Evolutionary conservation across 2,888 invertebrate species (phyloP), one percentile per base, ranked within the genome.

Genomic region (Lacanobia wlatinum): DNA sequence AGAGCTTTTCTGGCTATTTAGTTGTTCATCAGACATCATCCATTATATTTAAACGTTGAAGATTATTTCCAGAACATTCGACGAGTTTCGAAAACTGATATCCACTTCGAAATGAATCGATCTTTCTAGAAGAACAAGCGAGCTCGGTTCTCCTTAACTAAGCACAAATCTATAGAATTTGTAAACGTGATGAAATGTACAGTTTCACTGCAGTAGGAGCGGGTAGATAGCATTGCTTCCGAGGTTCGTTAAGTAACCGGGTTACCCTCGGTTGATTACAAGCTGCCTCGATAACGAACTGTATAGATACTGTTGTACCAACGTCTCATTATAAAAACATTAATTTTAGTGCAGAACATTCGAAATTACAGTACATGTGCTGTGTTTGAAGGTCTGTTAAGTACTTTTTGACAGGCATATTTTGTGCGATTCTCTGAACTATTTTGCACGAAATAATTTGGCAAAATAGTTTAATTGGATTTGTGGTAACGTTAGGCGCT

Each of bases 191-290:
- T 80, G 77, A 80, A 80, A 80, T 80, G 60, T 80, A 76, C 76
- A 79, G 79, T 79, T 80, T 73, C 53, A 62, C 60, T 70, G 66
- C 46, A 78, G 60, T 77, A 43, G 73, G 68, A 65, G 58, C 50
- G 62, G 64, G 60, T 77, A 66, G 80, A 80, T 79, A 80, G 80
- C 80, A 80, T 77, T 80, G 73, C 78, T 80, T 80, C 77, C 80
- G 77, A 80, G 80, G 77, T 77, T 80, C 80, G 73, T 68, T 80
- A 73, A 46, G 63, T 77, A 77, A 80, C 78, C 78, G 66, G 80
- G 80, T 77, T 80, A 80, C 55, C 70, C 69, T 66, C 76, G 73
- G 48, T 59, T 80, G 73, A 77, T 80, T 80, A 80, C 77, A 73
- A 63, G 66, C 58, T 77, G 64, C 58, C 50, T 73, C 80, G 77